Percentiles rank a stretch among this genome's conserved stretches.
These are phyloP conservation scores for Nautilus pompilius DNA, from an alignment of 1,140 invertebrate species.

Conservation along the genomic window DNA sequence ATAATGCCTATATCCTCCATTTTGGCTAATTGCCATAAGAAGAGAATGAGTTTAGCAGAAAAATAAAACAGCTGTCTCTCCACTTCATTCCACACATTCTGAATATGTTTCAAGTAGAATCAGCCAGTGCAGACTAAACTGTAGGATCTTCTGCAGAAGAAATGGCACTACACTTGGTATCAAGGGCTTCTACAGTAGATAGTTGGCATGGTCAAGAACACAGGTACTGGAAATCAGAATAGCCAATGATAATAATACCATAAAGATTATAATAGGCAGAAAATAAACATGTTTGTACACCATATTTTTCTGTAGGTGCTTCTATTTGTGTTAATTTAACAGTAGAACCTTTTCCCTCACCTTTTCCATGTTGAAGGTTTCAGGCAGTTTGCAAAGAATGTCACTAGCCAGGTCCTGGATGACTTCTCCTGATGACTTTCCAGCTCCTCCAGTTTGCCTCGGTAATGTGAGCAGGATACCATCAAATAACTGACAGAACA, in stretches of 20 bases:
- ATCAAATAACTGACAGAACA: conserved; percentile 64
- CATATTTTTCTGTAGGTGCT: background rate
- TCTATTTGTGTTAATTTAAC: too few relatives aligned
- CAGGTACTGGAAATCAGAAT: background rate
- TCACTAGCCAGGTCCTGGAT: conserved; percentile 51
- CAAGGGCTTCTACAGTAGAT: too few relatives aligned
- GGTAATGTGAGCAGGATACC: conserved; percentile 74
- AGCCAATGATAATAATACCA: background rate
- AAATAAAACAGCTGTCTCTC: too few relatives aligned
- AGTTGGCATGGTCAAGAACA: too few relatives aligned
- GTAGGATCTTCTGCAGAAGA: too few relatives aligned
- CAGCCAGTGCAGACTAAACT: too few relatives aligned
- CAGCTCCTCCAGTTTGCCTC: conserved; percentile 60
- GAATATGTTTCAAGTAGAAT: too few relatives aligned
- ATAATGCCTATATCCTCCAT: too few relatives aligned
- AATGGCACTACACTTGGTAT: too few relatives aligned
- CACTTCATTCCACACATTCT: too few relatives aligned
- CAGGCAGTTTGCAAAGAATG: conserved; percentile 52
- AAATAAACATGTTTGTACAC: background rate
- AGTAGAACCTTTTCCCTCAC: conserved; percentile 30
- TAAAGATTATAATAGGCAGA: background rate
- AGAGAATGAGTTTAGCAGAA: background rate
- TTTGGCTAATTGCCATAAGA: too few relatives aligned
- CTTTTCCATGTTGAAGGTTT: conserved; percentile 49
- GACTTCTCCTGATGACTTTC: conserved; percentile 46